Conservation (phyloP, 2,113 vertebrate species). For the Sapajus apella region DNA sequence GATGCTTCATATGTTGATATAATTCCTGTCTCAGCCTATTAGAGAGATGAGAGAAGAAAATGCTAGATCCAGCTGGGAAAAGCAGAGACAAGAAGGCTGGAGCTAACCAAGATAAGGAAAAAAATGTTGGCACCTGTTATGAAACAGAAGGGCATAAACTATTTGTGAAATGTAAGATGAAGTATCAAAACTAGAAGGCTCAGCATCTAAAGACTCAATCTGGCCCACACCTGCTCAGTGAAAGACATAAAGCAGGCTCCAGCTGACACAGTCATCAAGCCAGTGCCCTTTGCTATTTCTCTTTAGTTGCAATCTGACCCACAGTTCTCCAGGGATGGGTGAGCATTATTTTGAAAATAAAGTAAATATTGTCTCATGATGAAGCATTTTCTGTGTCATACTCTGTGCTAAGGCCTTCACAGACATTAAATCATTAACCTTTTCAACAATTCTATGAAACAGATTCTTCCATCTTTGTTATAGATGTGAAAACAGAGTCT, state of each 20-base stretch:
- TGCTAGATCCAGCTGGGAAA: conserved; percentile 25
- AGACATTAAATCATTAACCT: neutral
- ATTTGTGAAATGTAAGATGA: conserved; percentile 56
- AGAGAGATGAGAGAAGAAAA: conserved; percentile 25
- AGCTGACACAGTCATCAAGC: neutral
- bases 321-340: neutral
- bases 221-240: neutral
- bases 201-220: neutral
- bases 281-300: neutral
- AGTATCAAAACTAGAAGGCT: conserved; percentile 9
- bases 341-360: conserved; percentile 9
- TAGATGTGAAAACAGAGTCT: neutral
- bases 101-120: conserved; percentile 8
- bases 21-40: neutral
- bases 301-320: neutral
- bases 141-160: conserved; percentile 55
- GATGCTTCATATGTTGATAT: neutral
- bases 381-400: neutral
- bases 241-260: neutral
- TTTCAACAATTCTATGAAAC: neutral
- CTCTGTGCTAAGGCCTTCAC: neutral
- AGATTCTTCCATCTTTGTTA: neutral
- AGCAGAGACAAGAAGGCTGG: conserved; percentile 48
- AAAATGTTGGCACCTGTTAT: conserved; percentile 37
- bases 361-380: neutral